These are phyloP conservation scores for Eumeta japonica DNA, from an alignment of 1,140 invertebrate genomes.

Conservation along the genomic window DNA sequence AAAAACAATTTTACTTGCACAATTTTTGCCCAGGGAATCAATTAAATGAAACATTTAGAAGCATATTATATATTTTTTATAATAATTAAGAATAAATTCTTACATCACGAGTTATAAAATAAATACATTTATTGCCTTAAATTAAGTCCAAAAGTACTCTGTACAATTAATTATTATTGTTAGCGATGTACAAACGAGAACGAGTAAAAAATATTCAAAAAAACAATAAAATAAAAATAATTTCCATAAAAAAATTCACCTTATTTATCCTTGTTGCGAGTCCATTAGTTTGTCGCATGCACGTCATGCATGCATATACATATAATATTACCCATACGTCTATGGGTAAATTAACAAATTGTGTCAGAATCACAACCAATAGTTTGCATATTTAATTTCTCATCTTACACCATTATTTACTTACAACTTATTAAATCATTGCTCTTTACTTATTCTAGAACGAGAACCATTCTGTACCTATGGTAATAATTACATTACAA, in stretches of 20 bases:
- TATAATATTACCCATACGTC: constrained; percentile 15
- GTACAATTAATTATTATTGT: constrained; percentile 56
- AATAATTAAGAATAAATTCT: constrained; percentile 59
- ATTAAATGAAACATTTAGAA: constrained; percentile 27
- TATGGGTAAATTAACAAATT: constrained; percentile 56
- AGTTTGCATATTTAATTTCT: constrained; percentile 56
- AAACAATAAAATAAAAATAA: constrained; percentile 38
- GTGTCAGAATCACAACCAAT: constrained; percentile 58
- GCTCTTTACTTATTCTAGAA: constrained; percentile 56
- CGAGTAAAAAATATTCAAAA: constrained; percentile 49
- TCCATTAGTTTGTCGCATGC: no score
- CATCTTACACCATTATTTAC: constrained; percentile 56
- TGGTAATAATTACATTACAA: constrained; percentile 52
- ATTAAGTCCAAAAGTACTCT: constrained; percentile 57
- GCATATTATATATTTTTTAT: constrained; percentile 57
- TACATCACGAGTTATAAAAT: constrained; percentile 58
- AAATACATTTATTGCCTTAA: constrained; percentile 59
- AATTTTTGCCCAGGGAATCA: no score
- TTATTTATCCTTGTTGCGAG: no score
- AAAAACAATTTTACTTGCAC: no score
- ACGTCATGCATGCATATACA: background rate
- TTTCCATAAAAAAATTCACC: no score
- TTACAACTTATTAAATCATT: constrained; percentile 51
- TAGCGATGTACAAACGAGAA: constrained; percentile 57
- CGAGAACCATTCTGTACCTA: constrained; percentile 56